Conservation (phyloP, 2,888 invertebrate species). For the Enchytraeus crypticus region DNA sequence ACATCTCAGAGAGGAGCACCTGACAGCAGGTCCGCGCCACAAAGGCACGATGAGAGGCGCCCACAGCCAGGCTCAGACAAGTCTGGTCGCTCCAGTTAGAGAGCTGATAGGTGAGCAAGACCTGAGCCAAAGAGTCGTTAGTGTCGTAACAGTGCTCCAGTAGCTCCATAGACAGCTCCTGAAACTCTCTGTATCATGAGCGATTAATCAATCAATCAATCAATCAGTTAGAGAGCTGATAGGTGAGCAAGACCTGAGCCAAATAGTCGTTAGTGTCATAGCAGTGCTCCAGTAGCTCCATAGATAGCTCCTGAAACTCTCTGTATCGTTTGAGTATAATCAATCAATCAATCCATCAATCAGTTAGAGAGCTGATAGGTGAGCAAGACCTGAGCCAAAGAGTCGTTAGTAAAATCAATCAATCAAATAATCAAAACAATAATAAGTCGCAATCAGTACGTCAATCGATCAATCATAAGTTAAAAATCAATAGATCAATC, state of each 20-base stretch:
- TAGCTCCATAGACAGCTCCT: constrained; percentile 69
- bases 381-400: too few relatives aligned
- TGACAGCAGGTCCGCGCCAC: constrained; percentile 66
- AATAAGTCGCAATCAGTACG: too few relatives aligned
- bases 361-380: too few relatives aligned
- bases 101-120: constrained; percentile 74
- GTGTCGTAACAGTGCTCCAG: constrained; percentile 92
- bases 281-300: constrained; percentile 88
- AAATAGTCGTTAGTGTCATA: constrained; percentile 92
- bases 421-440: too few relatives aligned
- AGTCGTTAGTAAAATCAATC: too few relatives aligned
- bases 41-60: constrained; percentile 84
- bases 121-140: constrained; percentile 90
- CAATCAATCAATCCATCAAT: too few relatives aligned
- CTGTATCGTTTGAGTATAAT: too few relatives aligned
- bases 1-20: constrained; percentile 93
- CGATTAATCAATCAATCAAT: too few relatives aligned
- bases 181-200: constrained; percentile 48
- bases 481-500: too few relatives aligned
- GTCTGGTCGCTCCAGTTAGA: constrained; percentile 92
- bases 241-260: constrained; percentile 87
- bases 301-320: constrained; percentile 57
- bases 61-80: constrained; percentile 84
- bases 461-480: too few relatives aligned
- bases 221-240: constrained; percentile 70